Base-by-base conservation (phyloP, 2,797 vertebrate species). In the Falco columbarius region DNA sequence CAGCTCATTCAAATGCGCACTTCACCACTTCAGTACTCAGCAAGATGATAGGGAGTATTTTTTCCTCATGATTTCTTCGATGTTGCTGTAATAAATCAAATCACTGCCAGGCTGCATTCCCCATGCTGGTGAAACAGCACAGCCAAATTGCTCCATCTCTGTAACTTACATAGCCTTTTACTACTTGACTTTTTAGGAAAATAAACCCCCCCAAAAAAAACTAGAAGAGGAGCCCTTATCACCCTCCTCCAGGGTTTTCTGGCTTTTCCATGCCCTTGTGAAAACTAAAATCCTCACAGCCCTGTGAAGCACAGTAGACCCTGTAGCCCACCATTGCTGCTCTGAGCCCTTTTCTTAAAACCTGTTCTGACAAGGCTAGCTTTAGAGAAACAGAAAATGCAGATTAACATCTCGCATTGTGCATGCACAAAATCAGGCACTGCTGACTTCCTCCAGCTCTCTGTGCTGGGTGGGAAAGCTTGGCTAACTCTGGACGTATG, bases 1-100 rank as follows among this genome's bases (percentile, higher is more conserved):
- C 67, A 96, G 84, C 93, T 93, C 49, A 15, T 84, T 88, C 90
- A 90, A 52, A 95, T 63, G 65, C 38, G 6, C 56, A 36, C 76
- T 72, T 95, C 58, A 42, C 73, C 88, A 61, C 85, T 85, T 86
- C 89, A 68, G 86, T 29, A 34, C 88, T 54, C 70, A 20, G 92
- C 65, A 67, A 18, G 46, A 55, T 32, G 86, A 96, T 1, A n/a
- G 46, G 56, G 19, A 84, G 51, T 58, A 32, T 23, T 85, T 94
- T 79, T 65, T 73, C 51, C 84, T 67, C 81, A 36, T 66, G 67
- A 89, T 84, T 92, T 93, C 86, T 88, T 86, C 93, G 56, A 51
- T 19, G 80, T 21, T 44, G 34, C 87, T 84, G 77, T 36, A 90
- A 92, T 79, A 90, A 87, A 93, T 93, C 76, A 72, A 68, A 83